phyloP scores from a whole-genome alignment of 1,140 invertebrate genomes.

The Drosophila sucinea region DNA sequence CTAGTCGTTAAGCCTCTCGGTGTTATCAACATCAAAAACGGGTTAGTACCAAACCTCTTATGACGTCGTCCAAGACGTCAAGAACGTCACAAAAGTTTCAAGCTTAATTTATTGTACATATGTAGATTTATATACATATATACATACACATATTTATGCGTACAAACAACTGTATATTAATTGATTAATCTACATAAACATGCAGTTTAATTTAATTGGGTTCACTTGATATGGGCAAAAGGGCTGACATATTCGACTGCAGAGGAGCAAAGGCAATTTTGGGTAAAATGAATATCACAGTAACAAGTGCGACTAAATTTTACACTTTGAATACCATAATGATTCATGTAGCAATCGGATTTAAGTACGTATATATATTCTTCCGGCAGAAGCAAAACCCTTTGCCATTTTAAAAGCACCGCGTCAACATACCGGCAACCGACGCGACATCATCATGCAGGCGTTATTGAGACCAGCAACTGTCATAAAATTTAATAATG shows the following conservation, averaged over 20 bases:
- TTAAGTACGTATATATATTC: background rate
- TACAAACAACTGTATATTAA: background rate
- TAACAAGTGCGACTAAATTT: too few relatives aligned
- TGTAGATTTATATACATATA: background rate
- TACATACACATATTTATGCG: background rate
- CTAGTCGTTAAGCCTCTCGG: background rate
- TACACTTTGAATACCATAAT: too few relatives aligned
- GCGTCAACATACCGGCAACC: constrained; percentile 25
- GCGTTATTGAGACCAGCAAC: constrained; percentile 58
- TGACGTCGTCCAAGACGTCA: too few relatives aligned
- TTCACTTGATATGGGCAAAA: too few relatives aligned
- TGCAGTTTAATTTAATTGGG: too few relatives aligned
- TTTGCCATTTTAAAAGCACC: constrained; percentile 25
- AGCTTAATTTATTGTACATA: too few relatives aligned
- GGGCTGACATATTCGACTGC: too few relatives aligned
- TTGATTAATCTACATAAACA: too few relatives aligned
- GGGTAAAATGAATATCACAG: too few relatives aligned
- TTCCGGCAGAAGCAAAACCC: too few relatives aligned
- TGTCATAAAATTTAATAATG: constrained; percentile 81
- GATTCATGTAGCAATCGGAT: background rate
- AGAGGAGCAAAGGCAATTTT: too few relatives aligned
- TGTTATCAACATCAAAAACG: background rate
- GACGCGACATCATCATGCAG: constrained; percentile 36
- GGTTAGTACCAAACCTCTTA: background rate
- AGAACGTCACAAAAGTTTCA: too few relatives aligned